phyloP scores from a whole-genome alignment of 1,140 invertebrate species.

The Achatina immaculata region DNA sequence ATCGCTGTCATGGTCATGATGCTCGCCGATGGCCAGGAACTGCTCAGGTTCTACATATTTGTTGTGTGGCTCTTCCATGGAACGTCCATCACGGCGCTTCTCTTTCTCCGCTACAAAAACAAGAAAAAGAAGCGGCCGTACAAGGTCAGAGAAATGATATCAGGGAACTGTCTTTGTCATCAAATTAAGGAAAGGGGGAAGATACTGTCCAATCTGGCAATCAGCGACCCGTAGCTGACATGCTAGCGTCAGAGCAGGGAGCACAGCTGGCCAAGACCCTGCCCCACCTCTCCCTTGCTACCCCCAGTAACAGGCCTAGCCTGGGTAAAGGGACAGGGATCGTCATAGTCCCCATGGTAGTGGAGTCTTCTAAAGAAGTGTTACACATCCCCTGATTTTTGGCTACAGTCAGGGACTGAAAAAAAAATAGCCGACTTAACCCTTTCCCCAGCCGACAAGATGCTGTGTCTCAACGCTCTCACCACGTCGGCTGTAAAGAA shows the following conservation, averaged over 20 bases:
- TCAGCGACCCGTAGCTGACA: background rate
- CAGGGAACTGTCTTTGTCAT: no score
- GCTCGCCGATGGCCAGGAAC: conserved; percentile 34
- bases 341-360: no score
- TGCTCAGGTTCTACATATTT: conserved; percentile 54
- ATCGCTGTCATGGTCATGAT: conserved; percentile 44
- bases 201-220: background rate
- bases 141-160: conserved; percentile 42
- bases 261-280: no score
- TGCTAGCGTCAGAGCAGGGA: background rate
- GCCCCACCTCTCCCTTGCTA: no score
- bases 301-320: no score
- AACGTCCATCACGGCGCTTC: conserved; percentile 43
- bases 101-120: conserved; percentile 48
- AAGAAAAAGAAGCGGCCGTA: conserved; percentile 47
- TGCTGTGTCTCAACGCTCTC: no score
- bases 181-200: background rate
- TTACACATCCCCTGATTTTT: no score
- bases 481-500: no score
- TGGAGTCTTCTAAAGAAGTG: no score
- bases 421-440: background rate
- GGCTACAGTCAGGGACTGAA: no score
- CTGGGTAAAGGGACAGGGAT: no score
- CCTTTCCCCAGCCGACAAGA: background rate
- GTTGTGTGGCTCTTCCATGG: conserved; percentile 56